Conservation (phyloP, 2,797 vertebrate genomes). For the Coilia nasus region DNA sequence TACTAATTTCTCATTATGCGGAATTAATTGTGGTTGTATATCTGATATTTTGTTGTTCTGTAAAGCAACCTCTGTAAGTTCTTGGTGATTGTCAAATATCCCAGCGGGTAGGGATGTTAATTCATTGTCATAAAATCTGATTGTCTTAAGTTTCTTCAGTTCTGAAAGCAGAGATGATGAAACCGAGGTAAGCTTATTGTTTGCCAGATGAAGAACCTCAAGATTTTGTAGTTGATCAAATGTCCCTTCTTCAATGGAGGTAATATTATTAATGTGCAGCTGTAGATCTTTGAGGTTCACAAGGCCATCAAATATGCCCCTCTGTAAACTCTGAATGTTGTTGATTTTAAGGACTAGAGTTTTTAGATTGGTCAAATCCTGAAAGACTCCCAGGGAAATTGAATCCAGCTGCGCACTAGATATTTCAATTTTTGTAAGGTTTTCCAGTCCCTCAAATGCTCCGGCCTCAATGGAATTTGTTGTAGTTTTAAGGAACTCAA, state of each 20-base stretch:
- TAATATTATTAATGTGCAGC: conserved; percentile 73
- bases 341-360: conserved; percentile 72
- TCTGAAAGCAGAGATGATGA: conserved; percentile 68
- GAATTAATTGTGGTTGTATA: conserved; percentile 70
- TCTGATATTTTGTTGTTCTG: conserved; percentile 66
- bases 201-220: conserved; percentile 68
- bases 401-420: conserved; percentile 63
- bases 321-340: conserved; percentile 66
- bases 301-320: conserved; percentile 75
- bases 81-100: conserved; percentile 66
- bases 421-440: conserved; percentile 70
- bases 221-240: conserved; percentile 78
- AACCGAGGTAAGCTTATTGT: conserved; percentile 71
- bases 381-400: conserved; percentile 72
- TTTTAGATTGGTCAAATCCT: conserved; percentile 68
- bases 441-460: conserved; percentile 75
- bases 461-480: conserved; percentile 70
- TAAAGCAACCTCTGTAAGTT: conserved; percentile 72
- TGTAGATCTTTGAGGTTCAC: conserved; percentile 61
- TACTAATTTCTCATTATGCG: conserved; percentile 68
- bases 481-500: conserved; percentile 72
- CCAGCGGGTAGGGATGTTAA: conserved; percentile 70
- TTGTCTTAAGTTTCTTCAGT: conserved; percentile 62
- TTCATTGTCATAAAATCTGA: conserved; percentile 79
- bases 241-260: conserved; percentile 71